Conservation (phyloP, 2,888 invertebrate genomes). For the Agrotis exclamationis region DNA sequence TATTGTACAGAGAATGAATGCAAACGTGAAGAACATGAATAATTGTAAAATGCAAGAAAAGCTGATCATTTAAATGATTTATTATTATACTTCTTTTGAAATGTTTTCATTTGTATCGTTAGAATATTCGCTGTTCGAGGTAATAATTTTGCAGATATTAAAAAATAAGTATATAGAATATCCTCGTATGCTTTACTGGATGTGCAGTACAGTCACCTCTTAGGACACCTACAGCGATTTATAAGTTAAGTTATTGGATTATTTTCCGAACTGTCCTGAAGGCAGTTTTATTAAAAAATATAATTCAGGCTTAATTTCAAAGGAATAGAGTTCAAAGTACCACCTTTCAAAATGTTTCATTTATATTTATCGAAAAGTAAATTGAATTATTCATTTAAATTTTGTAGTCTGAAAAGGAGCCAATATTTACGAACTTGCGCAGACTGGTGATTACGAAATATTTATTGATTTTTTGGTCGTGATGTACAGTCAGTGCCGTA, state of each 20-base stretch:
- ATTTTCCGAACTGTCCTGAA: constrained; percentile 22
- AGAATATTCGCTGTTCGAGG: constrained; percentile 1
- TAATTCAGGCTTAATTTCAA: background rate
- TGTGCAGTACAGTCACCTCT: constrained; percentile 21
- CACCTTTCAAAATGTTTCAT: background rate
- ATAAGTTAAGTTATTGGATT: constrained; percentile 37
- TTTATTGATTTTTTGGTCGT: constrained; percentile 50
- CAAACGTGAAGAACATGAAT: constrained; percentile 4
- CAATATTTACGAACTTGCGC: constrained; percentile 55
- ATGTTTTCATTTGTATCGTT: constrained; percentile 10
- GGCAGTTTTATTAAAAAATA: constrained; percentile 4
- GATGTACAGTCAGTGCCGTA: constrained; percentile 31
- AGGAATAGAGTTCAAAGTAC: constrained; percentile 38
- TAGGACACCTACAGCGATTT: constrained; percentile 40
- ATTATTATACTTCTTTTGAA: constrained; percentile 10
- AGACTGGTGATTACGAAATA: constrained; percentile 56
- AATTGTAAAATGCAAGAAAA: constrained; percentile 3
- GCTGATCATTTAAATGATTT: background rate
- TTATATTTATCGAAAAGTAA: constrained; percentile 53
- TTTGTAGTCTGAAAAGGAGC: constrained; percentile 31
- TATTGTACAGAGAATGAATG: background rate
- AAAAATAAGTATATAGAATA: constrained; percentile 12
- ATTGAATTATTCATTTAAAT: constrained; percentile 65
- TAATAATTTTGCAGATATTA: constrained; percentile 21
- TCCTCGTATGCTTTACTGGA: constrained; percentile 10